A percentile compares a stretch with the other conserved stretches of the same genome.
phyloP scores from a whole-genome alignment of 2,888 invertebrate species.

The Diachrysia chrysitis region DNA sequence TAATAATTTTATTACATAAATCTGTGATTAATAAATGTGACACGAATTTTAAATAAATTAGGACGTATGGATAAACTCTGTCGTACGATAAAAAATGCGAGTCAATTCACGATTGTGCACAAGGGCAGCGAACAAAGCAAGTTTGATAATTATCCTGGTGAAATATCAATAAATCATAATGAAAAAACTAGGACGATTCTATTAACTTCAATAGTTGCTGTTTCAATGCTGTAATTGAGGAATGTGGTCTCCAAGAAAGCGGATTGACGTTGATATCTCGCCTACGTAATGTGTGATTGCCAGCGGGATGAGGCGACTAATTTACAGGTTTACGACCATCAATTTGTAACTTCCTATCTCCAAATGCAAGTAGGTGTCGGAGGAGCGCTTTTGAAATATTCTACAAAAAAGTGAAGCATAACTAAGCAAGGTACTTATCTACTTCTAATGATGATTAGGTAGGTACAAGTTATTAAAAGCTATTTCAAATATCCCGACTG shows the following conservation, averaged over 20 bases:
- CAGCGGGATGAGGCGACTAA: constrained; percentile 52
- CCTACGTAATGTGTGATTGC: constrained; percentile 57
- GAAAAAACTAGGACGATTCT: constrained; percentile 48
- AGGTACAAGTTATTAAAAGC: not conserved
- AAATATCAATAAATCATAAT: constrained; percentile 36
- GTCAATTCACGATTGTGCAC: constrained; percentile 46
- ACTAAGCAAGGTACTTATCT: not conserved
- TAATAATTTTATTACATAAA: constrained; percentile 20
- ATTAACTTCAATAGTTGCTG: constrained; percentile 43
- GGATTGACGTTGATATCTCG: constrained; percentile 56
- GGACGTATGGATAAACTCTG: constrained; percentile 39
- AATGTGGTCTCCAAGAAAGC: constrained; percentile 58
- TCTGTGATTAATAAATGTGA: constrained; percentile 41
- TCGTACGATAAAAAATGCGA: constrained; percentile 30
- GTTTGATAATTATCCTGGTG: constrained; percentile 12
- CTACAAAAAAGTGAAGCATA: not conserved
- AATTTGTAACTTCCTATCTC: constrained; percentile 62
- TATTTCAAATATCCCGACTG: not conserved
- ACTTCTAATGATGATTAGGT: not conserved
- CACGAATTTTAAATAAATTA: constrained; percentile 45
- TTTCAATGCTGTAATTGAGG: constrained; percentile 41
- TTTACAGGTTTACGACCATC: constrained; percentile 55
- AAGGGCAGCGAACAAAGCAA: constrained; percentile 30
- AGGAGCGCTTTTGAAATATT: constrained; percentile 14
- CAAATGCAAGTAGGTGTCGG: constrained; percentile 54